Percentiles rank a stretch among this genome's conserved stretches.
Evolutionary conservation across 1,140 invertebrate species (phyloP).

Genomic region (Apis cerana): DNA sequence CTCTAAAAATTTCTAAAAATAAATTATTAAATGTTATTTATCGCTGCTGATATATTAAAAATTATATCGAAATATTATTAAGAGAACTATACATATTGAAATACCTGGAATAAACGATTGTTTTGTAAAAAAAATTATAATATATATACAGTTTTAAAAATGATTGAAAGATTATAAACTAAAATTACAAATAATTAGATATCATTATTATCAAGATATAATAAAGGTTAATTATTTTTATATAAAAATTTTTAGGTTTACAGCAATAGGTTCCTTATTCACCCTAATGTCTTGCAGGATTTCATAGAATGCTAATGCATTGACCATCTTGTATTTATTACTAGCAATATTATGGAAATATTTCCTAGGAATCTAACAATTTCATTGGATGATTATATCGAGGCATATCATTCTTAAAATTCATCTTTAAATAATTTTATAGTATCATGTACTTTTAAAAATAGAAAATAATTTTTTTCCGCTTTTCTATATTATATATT

Average conservation of each 20-base stretch:
- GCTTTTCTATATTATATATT: too few relatives aligned
- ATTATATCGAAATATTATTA: neutral
- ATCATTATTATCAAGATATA: neutral
- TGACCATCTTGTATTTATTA: neutral
- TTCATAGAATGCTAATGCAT: neutral
- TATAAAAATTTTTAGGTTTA: neutral
- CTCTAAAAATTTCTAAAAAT: neutral
- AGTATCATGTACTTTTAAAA: neutral
- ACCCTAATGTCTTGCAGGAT: slow-evolving; percentile 11
- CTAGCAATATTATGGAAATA: neutral
- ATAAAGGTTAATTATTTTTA: neutral
- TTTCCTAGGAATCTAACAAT: slow-evolving; percentile 13
- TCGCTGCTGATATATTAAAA: too few relatives aligned
- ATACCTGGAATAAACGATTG: too few relatives aligned
- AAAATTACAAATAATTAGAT: neutral
- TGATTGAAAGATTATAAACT: neutral
- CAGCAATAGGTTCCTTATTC: neutral
- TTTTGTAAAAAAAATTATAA: neutral
- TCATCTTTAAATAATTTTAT: neutral
- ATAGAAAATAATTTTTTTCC: neutral
- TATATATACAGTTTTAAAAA: neutral
- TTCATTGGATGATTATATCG: neutral
- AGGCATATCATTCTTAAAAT: neutral
- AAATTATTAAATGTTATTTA: neutral
- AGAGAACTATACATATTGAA: neutral